Base-by-base conservation (phyloP, 2,113 vertebrate genomes). In the Andinoacara biseriatus region DNA sequence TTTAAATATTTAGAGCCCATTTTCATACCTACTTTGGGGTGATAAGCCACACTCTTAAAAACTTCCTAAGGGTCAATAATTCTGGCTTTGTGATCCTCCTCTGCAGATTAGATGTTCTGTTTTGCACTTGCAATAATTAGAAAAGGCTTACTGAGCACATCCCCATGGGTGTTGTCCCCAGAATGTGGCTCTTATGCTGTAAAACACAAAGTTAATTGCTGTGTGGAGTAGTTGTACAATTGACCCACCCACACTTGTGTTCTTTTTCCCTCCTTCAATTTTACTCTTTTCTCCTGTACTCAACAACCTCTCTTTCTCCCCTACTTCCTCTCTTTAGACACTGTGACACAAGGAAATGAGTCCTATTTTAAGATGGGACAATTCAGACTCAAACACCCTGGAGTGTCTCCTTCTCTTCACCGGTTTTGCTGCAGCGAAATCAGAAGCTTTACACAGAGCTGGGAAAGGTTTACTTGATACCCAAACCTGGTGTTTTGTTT, bases 51-150 rank as follows among this genome's bases (percentile, higher is more conserved):
- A 78, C 29, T 65, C 26, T 78, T 57, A 69, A 58, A 58, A 85
- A 40, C 72, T 78, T 85, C 77, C 74, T 5, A 57, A 57, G 56
- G 83, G 79, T 83, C 43, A 24, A 78, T 72, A 49, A 81, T 63
- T 89, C 69, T 15, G 49, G 11, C 58, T 78, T n/a, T 78, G 69
- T 38, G 46, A 52, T 80, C 20, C 75, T 74, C 67, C 79, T 20
- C 56, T 52, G 60, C 80, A 88, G 90, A 88, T 84, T 62, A 92
- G 67, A 85, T 81, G 81, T 84, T 15, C 83, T 78, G 63, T 86
- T 91, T 90, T 84, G 83, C 74, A 74, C 82, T 82, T n/a, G 67
- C 69, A 63, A 80, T 94, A 90, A 93, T 92, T 90, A 92, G 67
- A 89, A 90, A 89, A 86, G 74, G 84, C 88, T 91, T 88, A 90